Percentiles rank a stretch among this genome's conserved stretches.
phyloP scores from a whole-genome alignment of 2,888 invertebrate species.

The Metallyticus violacea region DNA sequence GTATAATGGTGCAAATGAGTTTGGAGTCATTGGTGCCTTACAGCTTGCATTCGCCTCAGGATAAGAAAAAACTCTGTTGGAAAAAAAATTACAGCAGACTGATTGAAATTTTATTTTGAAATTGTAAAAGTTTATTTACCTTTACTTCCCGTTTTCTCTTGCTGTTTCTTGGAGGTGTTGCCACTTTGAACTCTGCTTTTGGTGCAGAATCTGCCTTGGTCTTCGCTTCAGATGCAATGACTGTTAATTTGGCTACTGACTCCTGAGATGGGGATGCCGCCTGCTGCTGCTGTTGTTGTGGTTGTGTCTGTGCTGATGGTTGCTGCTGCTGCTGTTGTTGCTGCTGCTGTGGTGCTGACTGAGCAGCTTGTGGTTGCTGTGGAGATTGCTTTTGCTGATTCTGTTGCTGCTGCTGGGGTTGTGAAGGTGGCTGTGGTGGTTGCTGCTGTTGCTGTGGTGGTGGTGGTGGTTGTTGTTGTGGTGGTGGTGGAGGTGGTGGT shows the following conservation, averaged over 20 bases:
- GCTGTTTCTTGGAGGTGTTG: constrained; percentile 54
- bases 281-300: constrained; percentile 36
- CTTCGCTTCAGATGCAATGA: constrained; percentile 8
- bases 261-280: constrained; percentile 20
- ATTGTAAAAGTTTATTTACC: constrained; percentile 23
- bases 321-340: constrained; percentile 36
- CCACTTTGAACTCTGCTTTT: constrained; percentile 51
- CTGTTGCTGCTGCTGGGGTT: not conserved
- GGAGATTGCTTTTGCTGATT: constrained; percentile 36
- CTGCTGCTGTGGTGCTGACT: constrained; percentile 46
- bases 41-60: too few relatives aligned
- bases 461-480: not conserved
- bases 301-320: constrained; percentile 42
- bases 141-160: constrained; percentile 54
- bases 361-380: constrained; percentile 47
- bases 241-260: constrained; percentile 1
- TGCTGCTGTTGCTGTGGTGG: not conserved
- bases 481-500: constrained; percentile 14
- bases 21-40: too few relatives aligned
- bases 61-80: too few relatives aligned
- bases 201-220: constrained; percentile 28
- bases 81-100: too few relatives aligned
- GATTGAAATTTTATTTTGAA: too few relatives aligned
- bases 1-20: too few relatives aligned
- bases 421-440: not conserved